These are phyloP conservation scores for Tachysurus fulvidraco DNA, from an alignment of 2,113 vertebrate genomes.

Conservation along the genomic window DNA sequence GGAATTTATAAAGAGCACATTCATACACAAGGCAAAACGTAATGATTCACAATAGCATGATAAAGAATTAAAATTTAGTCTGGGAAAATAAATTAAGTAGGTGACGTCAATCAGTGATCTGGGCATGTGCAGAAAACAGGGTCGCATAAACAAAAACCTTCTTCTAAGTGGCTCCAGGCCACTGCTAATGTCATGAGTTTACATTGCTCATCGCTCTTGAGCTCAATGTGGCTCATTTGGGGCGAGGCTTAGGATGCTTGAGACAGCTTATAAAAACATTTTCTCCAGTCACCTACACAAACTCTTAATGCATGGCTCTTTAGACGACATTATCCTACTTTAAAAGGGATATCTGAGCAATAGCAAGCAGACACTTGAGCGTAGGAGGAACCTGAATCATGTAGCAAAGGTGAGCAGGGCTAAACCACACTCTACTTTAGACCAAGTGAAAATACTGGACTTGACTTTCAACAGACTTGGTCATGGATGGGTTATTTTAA, in stretches of 20 bases:
- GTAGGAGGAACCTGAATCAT: constrained; percentile 50
- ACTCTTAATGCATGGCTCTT: constrained; percentile 34
- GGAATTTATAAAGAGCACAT: background rate
- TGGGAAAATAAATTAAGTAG: background rate
- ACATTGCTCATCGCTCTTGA: constrained; percentile 31
- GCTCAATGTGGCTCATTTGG: constrained; percentile 30
- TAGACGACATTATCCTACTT: constrained; percentile 44
- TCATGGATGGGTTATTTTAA: constrained; percentile 15
- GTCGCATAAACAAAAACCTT: background rate
- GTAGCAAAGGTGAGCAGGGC: constrained; percentile 9
- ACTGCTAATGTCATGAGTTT: constrained; percentile 53
- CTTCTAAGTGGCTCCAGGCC: background rate
- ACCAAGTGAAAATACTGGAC: constrained; percentile 8
- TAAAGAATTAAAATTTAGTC: background rate
- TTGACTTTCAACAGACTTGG: background rate
- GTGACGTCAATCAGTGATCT: background rate
- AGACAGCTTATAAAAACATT: constrained; percentile 49
- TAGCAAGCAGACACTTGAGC: constrained; percentile 46
- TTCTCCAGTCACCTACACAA: constrained; percentile 1
- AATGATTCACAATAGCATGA: background rate
- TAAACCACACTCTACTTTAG: constrained; percentile 19
- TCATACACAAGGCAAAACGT: background rate
- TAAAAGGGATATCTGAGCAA: constrained; percentile 55
- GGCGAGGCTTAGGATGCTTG: constrained; percentile 34
- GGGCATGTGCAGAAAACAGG: background rate